These are phyloP conservation scores for Laterallus jamaicensis DNA, from an alignment of 2,113 vertebrate genomes.

Conservation along the genomic window DNA sequence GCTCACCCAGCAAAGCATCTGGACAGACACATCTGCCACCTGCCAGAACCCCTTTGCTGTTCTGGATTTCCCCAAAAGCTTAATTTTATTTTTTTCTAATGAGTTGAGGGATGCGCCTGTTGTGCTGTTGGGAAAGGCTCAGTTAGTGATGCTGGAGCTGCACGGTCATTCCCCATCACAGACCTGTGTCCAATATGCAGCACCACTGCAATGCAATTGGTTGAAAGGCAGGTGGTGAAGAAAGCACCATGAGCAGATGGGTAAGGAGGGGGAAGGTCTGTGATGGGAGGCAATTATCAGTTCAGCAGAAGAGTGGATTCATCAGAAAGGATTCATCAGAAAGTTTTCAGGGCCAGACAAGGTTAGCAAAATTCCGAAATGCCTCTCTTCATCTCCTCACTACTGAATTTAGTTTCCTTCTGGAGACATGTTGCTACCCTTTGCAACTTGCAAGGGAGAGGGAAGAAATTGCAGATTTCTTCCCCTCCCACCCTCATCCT, in stretches of 20 bases:
- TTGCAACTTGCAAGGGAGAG: neutral
- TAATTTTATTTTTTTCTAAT: neutral
- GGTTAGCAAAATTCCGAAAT: neutral
- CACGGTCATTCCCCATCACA: neutral
- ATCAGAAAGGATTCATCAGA: neutral
- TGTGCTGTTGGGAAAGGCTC: rapidly evolving
- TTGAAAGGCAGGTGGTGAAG: neutral
- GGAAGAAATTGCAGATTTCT: neutral
- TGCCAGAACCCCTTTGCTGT: neutral
- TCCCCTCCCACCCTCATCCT: neutral
- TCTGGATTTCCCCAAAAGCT: neutral
- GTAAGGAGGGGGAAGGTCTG: neutral
- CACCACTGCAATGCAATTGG: neutral
- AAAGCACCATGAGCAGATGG: rapidly evolving
- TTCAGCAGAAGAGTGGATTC: neutral
- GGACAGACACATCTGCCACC: neutral
- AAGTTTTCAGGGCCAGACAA: neutral
- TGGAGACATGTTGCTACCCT: neutral
- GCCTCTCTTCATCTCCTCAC: neutral
- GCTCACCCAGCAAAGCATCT: neutral
- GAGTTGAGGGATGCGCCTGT: neutral
- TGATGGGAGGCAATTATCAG: neutral
- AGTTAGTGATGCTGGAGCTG: neutral
- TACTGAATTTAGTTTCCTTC: neutral
- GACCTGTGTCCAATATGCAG: rapidly evolving